These are phyloP conservation scores for Drosophila persimilis DNA, from an alignment of 1,140 invertebrate species.

Conservation along the genomic window DNA sequence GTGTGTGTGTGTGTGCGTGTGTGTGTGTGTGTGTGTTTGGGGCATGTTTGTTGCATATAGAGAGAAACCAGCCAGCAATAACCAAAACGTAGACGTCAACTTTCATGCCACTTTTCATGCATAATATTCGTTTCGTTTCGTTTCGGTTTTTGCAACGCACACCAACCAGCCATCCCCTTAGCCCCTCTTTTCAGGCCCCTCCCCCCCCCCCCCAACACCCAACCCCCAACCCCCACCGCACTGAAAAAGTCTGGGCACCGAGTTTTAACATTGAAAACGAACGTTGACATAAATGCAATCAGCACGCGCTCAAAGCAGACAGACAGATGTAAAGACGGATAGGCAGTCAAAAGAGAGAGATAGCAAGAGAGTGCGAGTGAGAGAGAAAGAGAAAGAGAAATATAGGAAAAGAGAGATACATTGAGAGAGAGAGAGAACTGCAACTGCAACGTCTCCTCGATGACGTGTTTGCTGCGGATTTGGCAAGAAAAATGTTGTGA, in stretches of 20 bases:
- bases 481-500: too few relatives aligned
- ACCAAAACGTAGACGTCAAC: conserved; percentile 21
- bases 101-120: conserved; percentile 69
- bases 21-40: conserved; percentile 19
- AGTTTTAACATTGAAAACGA: conserved; percentile 75
- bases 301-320: conserved; percentile 58
- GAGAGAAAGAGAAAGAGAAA: not conserved
- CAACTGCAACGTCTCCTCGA: conserved; percentile 4
- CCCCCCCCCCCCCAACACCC: not conserved
- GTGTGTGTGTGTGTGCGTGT: conserved; percentile 5
- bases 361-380: conserved; percentile 7
- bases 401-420: conserved; percentile 2
- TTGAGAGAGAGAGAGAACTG: not conserved
- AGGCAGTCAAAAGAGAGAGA: conserved; percentile 24
- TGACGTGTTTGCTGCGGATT: conserved; percentile 1
- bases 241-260: conserved; percentile 13
- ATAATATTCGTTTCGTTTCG: conserved; percentile 58
- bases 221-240: not conserved
- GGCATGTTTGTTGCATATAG: conserved; percentile 40
- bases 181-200: not conserved
- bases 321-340: not conserved
- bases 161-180: not conserved
- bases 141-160: conserved; percentile 26
- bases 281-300: conserved; percentile 78
- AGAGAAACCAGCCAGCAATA: conserved; percentile 3